Evolutionary conservation across 2,797 vertebrate species (phyloP).

Genomic region (Taeniopygia guttata): DNA sequence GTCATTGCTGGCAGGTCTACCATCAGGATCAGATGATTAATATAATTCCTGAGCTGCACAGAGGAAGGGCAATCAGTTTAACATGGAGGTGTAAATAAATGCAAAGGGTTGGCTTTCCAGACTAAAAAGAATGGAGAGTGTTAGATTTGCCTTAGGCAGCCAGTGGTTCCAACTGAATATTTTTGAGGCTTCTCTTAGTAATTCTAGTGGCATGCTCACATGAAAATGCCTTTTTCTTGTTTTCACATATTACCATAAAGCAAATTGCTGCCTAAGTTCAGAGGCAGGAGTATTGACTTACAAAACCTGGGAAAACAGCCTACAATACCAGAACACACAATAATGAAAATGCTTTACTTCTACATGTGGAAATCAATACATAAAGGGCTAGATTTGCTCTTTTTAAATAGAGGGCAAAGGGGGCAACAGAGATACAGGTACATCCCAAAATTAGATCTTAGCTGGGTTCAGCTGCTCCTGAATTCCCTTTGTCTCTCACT

Average conservation of each 20-base stretch:
- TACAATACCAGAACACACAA: background rate
- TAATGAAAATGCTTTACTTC: background rate
- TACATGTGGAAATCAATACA: background rate
- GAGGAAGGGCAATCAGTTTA: slow-evolving; percentile 19
- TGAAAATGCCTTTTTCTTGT: background rate
- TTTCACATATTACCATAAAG: background rate
- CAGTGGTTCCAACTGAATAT: background rate
- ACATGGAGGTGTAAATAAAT: slow-evolving; percentile 22
- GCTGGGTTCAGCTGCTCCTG: background rate
- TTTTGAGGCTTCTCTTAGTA: background rate
- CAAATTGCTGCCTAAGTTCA: background rate
- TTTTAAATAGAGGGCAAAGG: background rate
- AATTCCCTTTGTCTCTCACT: background rate
- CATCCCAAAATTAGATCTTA: background rate
- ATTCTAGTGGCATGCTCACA: background rate
- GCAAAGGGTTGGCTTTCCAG: background rate
- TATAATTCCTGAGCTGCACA: background rate
- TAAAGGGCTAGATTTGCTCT: background rate
- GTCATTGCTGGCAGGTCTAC: slow-evolving; percentile 28
- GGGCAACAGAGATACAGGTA: background rate
- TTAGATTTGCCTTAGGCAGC: background rate
- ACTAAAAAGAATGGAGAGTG: background rate
- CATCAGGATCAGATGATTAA: background rate
- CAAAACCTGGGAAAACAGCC: background rate
- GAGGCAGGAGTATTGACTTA: background rate